These are phyloP conservation scores for Portevinia maculata DNA, from an alignment of 2,888 invertebrate genomes.

Conservation along the genomic window DNA sequence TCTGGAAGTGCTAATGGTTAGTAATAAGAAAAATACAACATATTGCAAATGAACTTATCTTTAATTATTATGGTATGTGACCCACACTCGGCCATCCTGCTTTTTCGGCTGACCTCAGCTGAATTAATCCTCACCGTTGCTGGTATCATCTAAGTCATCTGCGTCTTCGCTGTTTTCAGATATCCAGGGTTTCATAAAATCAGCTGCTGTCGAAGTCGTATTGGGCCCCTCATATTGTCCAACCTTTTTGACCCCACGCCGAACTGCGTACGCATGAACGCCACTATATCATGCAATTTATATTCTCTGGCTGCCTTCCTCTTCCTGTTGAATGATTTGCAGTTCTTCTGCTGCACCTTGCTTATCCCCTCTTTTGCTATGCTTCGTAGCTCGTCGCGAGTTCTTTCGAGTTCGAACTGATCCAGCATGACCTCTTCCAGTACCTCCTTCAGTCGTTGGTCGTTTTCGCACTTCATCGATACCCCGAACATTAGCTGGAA, in stretches of 20 bases:
- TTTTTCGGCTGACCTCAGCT: too few relatives aligned
- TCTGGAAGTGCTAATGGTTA: too few relatives aligned
- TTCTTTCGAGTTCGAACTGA: slow-evolving; percentile 4
- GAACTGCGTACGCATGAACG: slow-evolving; percentile 1
- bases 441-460: neutral
- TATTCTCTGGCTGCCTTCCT: slow-evolving; percentile 19
- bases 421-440: slow-evolving; percentile 8
- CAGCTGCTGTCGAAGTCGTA: neutral
- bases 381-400: slow-evolving; percentile 1
- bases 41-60: too few relatives aligned
- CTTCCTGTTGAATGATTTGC: neutral
- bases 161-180: neutral
- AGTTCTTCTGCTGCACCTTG: slow-evolving; percentile 3
- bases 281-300: neutral
- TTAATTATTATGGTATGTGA: too few relatives aligned
- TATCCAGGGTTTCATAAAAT: neutral
- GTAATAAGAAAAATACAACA: too few relatives aligned
- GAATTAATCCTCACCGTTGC: too few relatives aligned
- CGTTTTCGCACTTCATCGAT: neutral
- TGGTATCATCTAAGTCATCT: too few relatives aligned
- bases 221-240: slow-evolving; percentile 1
- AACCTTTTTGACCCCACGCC: neutral
- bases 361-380: slow-evolving; percentile 4
- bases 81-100: too few relatives aligned
- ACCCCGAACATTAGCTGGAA: slow-evolving; percentile 25